Conservation (phyloP, 2,888 invertebrate genomes). For the Campoletis raptor region DNA sequence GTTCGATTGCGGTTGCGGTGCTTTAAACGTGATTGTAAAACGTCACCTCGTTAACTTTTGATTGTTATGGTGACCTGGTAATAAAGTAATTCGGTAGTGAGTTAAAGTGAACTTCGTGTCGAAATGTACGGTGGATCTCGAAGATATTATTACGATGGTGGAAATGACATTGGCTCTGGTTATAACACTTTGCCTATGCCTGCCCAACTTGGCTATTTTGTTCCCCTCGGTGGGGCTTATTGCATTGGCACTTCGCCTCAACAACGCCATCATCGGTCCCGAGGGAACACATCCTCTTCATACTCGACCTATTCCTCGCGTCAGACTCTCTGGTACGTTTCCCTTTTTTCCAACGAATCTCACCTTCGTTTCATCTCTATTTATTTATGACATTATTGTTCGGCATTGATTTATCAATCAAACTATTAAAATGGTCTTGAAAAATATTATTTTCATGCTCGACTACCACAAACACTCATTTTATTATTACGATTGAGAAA, state of each 20-base stretch:
- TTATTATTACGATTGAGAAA: too few relatives aligned
- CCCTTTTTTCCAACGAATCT: not conserved
- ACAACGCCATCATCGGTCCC: conserved; percentile 67
- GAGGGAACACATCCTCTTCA: conserved; percentile 69
- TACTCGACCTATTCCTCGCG: conserved; percentile 71
- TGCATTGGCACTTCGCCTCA: conserved; percentile 71
- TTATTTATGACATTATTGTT: not conserved
- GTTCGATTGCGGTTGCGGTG: not conserved
- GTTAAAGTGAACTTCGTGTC: not conserved
- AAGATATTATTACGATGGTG: conserved; percentile 72
- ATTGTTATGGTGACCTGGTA: not conserved
- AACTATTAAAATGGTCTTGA: not conserved
- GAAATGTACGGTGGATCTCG: conserved; percentile 72
- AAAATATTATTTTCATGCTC: not conserved
- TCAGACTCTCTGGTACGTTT: conserved; percentile 71
- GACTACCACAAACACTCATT: too few relatives aligned
- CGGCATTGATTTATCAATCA: not conserved
- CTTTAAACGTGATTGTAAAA: not conserved
- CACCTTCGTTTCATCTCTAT: too few relatives aligned
- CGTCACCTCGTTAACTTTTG: not conserved
- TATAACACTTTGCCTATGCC: conserved; percentile 75
- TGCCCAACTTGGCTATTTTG: conserved; percentile 78
- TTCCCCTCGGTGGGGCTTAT: conserved; percentile 76
- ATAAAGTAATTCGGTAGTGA: not conserved
- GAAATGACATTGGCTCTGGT: conserved; percentile 62